Base-by-base conservation (phyloP, 2,113 vertebrate genomes). In the Bujurquina vittata region DNA sequence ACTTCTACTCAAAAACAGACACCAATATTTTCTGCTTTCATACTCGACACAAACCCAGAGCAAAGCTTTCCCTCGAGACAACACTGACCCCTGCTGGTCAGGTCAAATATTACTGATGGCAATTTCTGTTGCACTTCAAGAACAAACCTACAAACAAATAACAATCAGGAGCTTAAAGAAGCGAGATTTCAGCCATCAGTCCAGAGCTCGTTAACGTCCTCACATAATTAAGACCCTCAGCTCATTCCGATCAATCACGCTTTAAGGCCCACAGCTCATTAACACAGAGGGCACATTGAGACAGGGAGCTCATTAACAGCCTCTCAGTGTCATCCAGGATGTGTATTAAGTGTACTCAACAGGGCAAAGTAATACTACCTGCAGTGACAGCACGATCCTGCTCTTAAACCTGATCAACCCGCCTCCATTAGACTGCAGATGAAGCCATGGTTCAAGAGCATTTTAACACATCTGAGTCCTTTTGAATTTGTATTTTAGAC, bases 171-270 rank as follows among this genome's bases (percentile, higher is more conserved):
- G 52, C n/a, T 8, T 12, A 7, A 35, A 72, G 4, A n/a, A 8
- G 14, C 76, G 63, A 80, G 7, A 46, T 67, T 43, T 7, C 3
- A 75, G 23, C 31, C 22, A 67, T 67, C 67, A 77, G 62, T 57
- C 17, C 43, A 77, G 29, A 80, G 20, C 63, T 81, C 22, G 35
- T 80, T 87, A 84, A 77, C n/a, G 35, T 75, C 74, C 31, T 88
- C 52, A 57, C 49, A 23, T 76, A 35, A 49, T 82, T 76, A 82
- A 75, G 23, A 29, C 18, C 23, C 59, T 9, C 29, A 12, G 56
- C 78, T 80, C 78, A 23, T 0, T 20, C 29, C 17, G 17, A 76
- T 80, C 78, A 1, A 55, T 78, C 67, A 29, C 58, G 78, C 61
- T 14, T 72, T 52, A 31, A 49, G 54, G 29, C 40, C 29, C 63